Base-by-base conservation (phyloP, 1,140 invertebrate genomes). In the Microplitis mediator region DNA sequence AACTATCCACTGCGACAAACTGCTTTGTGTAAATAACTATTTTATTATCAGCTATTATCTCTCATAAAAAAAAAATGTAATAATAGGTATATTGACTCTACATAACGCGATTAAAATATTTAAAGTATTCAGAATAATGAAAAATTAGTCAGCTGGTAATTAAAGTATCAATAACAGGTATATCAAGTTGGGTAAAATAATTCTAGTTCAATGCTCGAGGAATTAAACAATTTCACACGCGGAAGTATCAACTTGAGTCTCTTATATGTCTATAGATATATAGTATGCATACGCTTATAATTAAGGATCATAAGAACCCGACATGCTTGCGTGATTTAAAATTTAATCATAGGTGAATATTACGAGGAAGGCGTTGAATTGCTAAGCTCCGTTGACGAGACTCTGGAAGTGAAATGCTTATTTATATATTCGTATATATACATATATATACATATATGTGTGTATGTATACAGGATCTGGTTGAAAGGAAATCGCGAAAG, bases 401-500 rank as follows among this genome's bases (percentile, higher is more conserved):
- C 16, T 45, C 39, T 71, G 34, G 62, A 65, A 71, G 62, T 65
- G 62, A 71, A 71, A 71, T 31, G 62, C 62, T 52, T 63, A 32
- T 64, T 71, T 65, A 45, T 45, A 45, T 45, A 9, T 45, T 11
- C 39, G 39, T 45, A 45, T 23, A 23, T 45, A 45, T 23, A 23
- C 23, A 23, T 23, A 23, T 23, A 23, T 2, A 23, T 23, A 2
- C 2, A 23, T 23, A 23, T 23, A 23, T 23, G 23, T 23, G 23
- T 23, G 39, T 45, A 45, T 11, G 39, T 23, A 11, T 39, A 23
- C 54, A 4, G 32, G 13, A 71, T 71, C 45, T 34, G 6, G 58
- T 60, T 45, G 69, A 50, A 71, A 63, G 69, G 69, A 71, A 71
- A 63, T 63, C 60, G 69, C 69, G 69, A 71, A 71, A 71, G 69